phyloP scores from a whole-genome alignment of 2,888 invertebrate genomes.

The Hirtodrosophila histrioides region DNA sequence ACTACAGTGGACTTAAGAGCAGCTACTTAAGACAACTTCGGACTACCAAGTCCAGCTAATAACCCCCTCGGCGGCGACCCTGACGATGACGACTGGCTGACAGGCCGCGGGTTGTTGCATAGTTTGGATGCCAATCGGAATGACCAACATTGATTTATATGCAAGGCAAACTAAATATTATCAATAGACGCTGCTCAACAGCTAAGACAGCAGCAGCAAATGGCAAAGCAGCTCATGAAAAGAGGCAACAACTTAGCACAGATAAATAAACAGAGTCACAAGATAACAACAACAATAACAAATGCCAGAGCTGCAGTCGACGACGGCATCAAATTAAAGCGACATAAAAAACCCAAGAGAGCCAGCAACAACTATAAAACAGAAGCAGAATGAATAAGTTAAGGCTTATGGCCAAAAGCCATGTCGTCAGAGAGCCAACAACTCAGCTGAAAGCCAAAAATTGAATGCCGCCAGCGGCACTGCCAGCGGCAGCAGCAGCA shows the following conservation, averaged over 20 bases:
- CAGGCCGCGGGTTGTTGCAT: constrained; percentile 51
- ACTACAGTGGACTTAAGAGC: background rate
- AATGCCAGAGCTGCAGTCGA: constrained; percentile 61
- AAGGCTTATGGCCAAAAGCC: constrained; percentile 42
- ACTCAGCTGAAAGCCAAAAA: constrained; percentile 30
- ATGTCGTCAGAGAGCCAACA: constrained; percentile 38
- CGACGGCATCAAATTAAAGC: constrained; percentile 50
- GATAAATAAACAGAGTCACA: constrained; percentile 56
- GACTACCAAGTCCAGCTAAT: constrained; percentile 8
- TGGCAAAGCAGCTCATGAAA: constrained; percentile 44
- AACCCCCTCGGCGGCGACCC: constrained; percentile 48
- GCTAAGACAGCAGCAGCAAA: constrained; percentile 27
- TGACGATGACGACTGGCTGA: constrained; percentile 23
- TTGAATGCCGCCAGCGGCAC: constrained; percentile 9
- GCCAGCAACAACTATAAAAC: constrained; percentile 44
- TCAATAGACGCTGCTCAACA: constrained; percentile 69
- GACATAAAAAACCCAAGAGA: constrained; percentile 36
- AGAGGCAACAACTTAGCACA: constrained; percentile 56
- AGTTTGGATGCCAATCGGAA: constrained; percentile 70
- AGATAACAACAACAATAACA: constrained; percentile 50
- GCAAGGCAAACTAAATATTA: constrained; percentile 77
- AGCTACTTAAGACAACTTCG: constrained; percentile 1
- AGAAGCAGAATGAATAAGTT: constrained; percentile 63
- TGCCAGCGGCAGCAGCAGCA: background rate
- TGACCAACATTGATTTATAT: constrained; percentile 79